Evolutionary conservation across 2,797 vertebrate genomes (phyloP), one percentile per base, ranked within the genome.

Genomic region (Cichlasoma orientale): DNA sequence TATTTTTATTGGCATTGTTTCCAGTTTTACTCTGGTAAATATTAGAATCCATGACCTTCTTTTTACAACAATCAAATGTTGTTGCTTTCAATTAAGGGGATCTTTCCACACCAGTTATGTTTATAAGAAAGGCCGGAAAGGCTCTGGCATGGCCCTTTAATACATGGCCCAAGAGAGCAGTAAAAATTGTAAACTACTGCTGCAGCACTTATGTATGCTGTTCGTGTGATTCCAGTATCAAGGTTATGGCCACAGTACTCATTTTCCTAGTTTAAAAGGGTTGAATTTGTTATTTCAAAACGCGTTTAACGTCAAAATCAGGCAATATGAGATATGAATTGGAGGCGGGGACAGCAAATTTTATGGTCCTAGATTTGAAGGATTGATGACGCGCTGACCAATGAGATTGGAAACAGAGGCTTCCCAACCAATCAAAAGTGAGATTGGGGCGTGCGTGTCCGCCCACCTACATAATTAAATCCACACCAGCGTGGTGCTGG

Each of bases 401-500:
- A 95, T 95, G n/a, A 56, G 1, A 57, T 69, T 23, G 10, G 56
- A 55, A 73, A 1, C 1, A 0, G 0, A 2, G 11, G 11, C 25
- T 25, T 3, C 8, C 0, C 0, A 44, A 12, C 95, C 94, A 96
- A 95, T 94, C 44, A 88, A 5, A 90, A 85, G 85, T 86, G 56
- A 79, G 18, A 10, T 4, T 16, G 1, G 1, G 0, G 2, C 2
- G 1, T 4, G 10, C 11, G 13, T 71, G 33, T 56, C 83, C 92
- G 16, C 82, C 90, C 73, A 27, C 53, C 57, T 11, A 55, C 33
- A 74, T 93, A 89, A 93, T 95, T 94, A 94, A 94, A 94, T 61
- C 89, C 89, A 88, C 89, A 90, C 68, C 84, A 92, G 92, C 93
- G 92, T 93, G 92, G 77, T 82, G 83, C 38, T 81, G 52, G 83